Evolutionary conservation across 2,888 invertebrate genomes (phyloP).

Genomic region (Diogma glabrata): DNA sequence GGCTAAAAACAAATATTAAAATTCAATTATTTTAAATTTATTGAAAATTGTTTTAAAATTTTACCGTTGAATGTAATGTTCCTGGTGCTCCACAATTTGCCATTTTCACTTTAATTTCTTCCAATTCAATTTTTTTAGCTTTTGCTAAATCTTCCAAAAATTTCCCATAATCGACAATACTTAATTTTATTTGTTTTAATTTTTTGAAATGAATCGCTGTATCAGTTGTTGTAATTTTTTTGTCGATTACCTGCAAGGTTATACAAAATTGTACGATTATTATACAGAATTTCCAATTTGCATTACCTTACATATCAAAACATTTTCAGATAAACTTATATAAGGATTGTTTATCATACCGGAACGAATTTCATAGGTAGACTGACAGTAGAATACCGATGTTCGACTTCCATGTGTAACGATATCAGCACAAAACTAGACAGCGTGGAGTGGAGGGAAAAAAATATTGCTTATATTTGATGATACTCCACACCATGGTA

Average conservation of each 20-base stretch:
- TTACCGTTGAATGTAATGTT: constrained; percentile 37
- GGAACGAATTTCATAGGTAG: too few relatives aligned
- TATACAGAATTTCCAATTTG: too few relatives aligned
- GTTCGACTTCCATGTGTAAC: too few relatives aligned
- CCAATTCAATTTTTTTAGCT: constrained; percentile 66
- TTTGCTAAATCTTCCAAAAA: constrained; percentile 79
- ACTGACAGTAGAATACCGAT: too few relatives aligned
- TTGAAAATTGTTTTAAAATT: neutral
- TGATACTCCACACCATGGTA: too few relatives aligned
- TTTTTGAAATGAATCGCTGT: constrained; percentile 85
- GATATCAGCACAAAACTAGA: too few relatives aligned
- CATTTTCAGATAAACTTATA: too few relatives aligned
- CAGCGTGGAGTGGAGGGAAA: too few relatives aligned
- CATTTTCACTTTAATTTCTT: constrained; percentile 70
- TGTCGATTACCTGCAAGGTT: constrained; percentile 54
- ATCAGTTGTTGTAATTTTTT: constrained; percentile 80
- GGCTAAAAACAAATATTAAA: constrained; percentile 24
- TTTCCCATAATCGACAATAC: constrained; percentile 66
- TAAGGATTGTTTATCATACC: too few relatives aligned
- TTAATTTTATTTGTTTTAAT: constrained; percentile 68
- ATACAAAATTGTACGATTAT: too few relatives aligned
- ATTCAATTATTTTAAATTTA: constrained; percentile 5
- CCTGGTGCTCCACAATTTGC: constrained; percentile 72
- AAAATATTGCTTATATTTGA: too few relatives aligned
- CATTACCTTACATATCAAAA: too few relatives aligned